Evolutionary conservation across 1,140 invertebrate species (phyloP), one percentile per base, ranked within the genome.

Genomic region (Drosophila suzukii): DNA sequence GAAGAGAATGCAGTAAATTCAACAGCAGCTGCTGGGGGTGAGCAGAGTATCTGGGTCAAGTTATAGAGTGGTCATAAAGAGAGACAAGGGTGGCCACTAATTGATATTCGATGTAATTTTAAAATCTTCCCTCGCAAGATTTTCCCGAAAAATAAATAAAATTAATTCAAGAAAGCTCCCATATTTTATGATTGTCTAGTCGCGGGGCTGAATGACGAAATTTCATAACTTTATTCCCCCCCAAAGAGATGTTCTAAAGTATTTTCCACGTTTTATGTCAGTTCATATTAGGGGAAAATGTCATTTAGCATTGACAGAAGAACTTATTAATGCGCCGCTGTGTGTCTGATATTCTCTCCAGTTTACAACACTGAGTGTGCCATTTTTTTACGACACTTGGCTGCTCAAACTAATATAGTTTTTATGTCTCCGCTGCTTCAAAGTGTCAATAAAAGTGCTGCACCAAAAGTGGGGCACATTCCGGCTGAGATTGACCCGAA

Each of bases 51-150:
- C 58, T 86, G 78, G 82, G 72, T 79, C 83, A 86, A 43, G 72
- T 63, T 36, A 51, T 67, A 76, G 75, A 86, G 82, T 79, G 62
- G n/a, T 70, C 68, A 70, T 75, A 78, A 85, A 38, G 20, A 32
- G 41, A 46, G 43, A 32, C 27, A 27, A 3, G 27, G 27, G 24
- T 27, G 53, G n/a, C 63, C 63, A 67, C 83, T 88, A 86, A 86
- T 88, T 82, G 83, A 86, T 73, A 67, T 88, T 86, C 68, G 67
- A 79, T 88, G 83, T 86, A 88, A 82, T 70, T 75, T 59, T 27
- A 10, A 17, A 43, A 54, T 76, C 54, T 60, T 68, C 41, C 60
- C 46, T 46, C 41, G 30, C 15, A 75, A 61, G 50, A 13, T n/a
- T 43, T 58, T 7, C 7, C 15, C 55, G 55, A 49, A 50, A 74